A percentile compares a stretch with the other conserved stretches of the same genome.
Conservation (phyloP, 2,888 invertebrate species). For the Yponomeuta malinellus region DNA sequence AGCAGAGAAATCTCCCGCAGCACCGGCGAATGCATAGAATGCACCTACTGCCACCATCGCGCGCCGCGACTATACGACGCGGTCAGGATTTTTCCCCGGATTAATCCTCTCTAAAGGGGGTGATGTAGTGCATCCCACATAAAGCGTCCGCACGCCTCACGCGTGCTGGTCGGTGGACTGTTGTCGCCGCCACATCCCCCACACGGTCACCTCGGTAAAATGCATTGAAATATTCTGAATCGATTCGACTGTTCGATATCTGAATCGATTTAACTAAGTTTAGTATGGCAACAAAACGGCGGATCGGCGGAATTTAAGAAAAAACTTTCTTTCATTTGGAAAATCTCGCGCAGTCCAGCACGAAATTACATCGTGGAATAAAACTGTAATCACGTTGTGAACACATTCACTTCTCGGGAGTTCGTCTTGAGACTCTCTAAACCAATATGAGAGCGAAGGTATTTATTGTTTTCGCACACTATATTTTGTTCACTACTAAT, state of each 20-base stretch:
- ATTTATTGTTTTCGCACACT: constrained; percentile 34
- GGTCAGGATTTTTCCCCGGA: too few relatives aligned
- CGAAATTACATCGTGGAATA: constrained; percentile 9
- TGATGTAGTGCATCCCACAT: too few relatives aligned
- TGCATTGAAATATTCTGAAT: not conserved
- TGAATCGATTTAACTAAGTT: not conserved
- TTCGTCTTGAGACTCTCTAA: constrained; percentile 15
- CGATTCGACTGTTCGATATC: not conserved
- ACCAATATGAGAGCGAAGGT: constrained; percentile 68
- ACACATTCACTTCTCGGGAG: not conserved
- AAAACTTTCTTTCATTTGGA: constrained; percentile 9
- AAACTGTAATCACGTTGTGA: not conserved
- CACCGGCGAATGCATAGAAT: too few relatives aligned
- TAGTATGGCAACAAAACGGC: not conserved
- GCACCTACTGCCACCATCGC: too few relatives aligned
- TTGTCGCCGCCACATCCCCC: too few relatives aligned
- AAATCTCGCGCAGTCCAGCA: not conserved
- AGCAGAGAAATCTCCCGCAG: too few relatives aligned
- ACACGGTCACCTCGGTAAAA: too few relatives aligned
- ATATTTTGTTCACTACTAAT: constrained; percentile 19
- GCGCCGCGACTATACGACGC: too few relatives aligned
- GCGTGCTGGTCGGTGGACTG: too few relatives aligned
- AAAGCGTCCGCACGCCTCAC: too few relatives aligned
- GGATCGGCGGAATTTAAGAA: not conserved
- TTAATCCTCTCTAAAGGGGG: too few relatives aligned